Evolutionary conservation across 1,140 invertebrate species (phyloP), one percentile per base, ranked within the genome.

Genomic region (Drosophila willistoni): DNA sequence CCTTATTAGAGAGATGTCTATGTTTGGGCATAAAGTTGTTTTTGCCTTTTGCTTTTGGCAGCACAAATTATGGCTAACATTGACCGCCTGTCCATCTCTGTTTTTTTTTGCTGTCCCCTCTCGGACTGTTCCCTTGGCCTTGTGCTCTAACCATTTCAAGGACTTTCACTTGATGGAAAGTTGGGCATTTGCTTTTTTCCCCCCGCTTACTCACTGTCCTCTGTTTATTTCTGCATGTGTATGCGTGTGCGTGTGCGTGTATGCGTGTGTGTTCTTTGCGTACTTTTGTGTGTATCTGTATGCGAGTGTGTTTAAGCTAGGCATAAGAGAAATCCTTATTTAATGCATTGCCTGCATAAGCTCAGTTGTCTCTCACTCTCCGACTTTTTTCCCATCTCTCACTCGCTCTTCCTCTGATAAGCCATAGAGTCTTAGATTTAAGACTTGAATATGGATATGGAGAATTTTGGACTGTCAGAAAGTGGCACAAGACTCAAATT

Each of bases 1-100:
- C 77, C 79, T 81, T 79, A 73, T 86, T 72, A 77, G 74, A 62
- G 47, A 25, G 12, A 36, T 19, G 55, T 81, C 73, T 56, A 47
- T 14, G 72, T 72, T 47, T 57, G 19, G 55, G 63, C 33, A 47
- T 41, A 29, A 34, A 41, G 25, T 41, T 44, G 9, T 34, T 36
- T 34, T 57, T 57, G 61, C 44, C 71, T 75, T 73, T 73, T 73
- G 83, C 74, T 82, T 82, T 87, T 86, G 83, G 83, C 83, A 86
- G 83, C 83, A 86, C 69, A 86, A 86, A 86, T 86, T 87, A 86
- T 86, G 83, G 76, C 64, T 22, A 64, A 62, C 64, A 77, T 77
- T 83, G 75, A 66, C 44, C 44, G 70, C 55, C 75, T 76, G 71
- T 74, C 63, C 72, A 75, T 67, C 62, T 59, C 25, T 68, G 29